phyloP scores from a whole-genome alignment of 2,113 vertebrate genomes.

The Hippocampus guttulatus region DNA sequence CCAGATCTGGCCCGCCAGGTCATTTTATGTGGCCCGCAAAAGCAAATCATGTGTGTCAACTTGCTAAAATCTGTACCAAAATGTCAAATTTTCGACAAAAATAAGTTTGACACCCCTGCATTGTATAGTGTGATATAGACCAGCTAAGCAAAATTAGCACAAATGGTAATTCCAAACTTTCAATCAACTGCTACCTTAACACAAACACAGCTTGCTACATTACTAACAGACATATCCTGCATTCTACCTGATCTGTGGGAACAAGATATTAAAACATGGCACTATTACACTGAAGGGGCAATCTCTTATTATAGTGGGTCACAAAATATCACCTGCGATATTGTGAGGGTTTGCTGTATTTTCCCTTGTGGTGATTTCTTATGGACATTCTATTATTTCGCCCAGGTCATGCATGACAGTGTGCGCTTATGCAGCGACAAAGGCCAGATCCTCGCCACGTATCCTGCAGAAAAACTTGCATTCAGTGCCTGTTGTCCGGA shows the following conservation, averaged over 20 bases:
- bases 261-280: not conserved
- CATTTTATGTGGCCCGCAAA: too few species aligned
- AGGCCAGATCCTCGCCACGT: constrained; percentile 81
- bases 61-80: too few species aligned
- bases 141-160: too few species aligned
- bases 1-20: too few species aligned
- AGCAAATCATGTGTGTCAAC: too few species aligned
- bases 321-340: not conserved
- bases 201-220: not conserved
- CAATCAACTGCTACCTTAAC: not conserved
- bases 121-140: too few species aligned
- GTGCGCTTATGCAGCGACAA: constrained; percentile 86
- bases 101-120: too few species aligned
- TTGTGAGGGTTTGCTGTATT: not conserved
- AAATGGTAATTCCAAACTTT: not conserved
- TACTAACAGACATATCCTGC: too few species aligned
- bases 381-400: not conserved
- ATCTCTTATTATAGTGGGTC: too few species aligned
- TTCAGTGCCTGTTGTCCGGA: constrained; percentile 96
- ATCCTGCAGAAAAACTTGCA: constrained; percentile 93
- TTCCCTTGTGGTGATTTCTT: not conserved
- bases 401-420: constrained; percentile 86
- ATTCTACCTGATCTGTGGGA: too few species aligned
- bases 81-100: too few species aligned
- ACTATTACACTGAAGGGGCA: too few species aligned